Percentiles rank a stretch among this genome's conserved stretches.
phyloP scores from a whole-genome alignment of 1,140 invertebrate species.

The silkworm (Bombyx mori) region ASM3026992v2 NC_085118.1:15855501-15856000 shows the following conservation, averaged over 20 bases:
- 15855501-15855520: too few relatives aligned
- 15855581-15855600: slow-evolving; percentile 50
- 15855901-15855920: too few relatives aligned
- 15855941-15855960: too few relatives aligned
- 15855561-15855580: slow-evolving; percentile 24
- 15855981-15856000: too few relatives aligned
- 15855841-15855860: too few relatives aligned
- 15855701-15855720: slow-evolving; percentile 18
- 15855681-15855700: slow-evolving; percentile 16
- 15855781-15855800: too few relatives aligned
- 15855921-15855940: too few relatives aligned
- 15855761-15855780: slow-evolving; percentile 13
- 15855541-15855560: slow-evolving; percentile 31
- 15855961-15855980: too few relatives aligned
- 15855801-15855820: too few relatives aligned
- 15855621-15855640: slow-evolving; percentile 23
- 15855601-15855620: slow-evolving; percentile 58
- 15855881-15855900: too few relatives aligned
- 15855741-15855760: slow-evolving; percentile 14
- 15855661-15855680: slow-evolving; percentile 32
- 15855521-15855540: slow-evolving; percentile 26
- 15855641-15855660: slow-evolving; percentile 1
- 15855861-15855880: too few relatives aligned
- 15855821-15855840: too few relatives aligned
- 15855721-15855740: slow-evolving; percentile 13